A percentile compares a stretch with the other conserved stretches of the same genome.
Evolutionary conservation across 2,888 invertebrate species (phyloP).

Genomic region (Tigriopus californicus): DNA sequence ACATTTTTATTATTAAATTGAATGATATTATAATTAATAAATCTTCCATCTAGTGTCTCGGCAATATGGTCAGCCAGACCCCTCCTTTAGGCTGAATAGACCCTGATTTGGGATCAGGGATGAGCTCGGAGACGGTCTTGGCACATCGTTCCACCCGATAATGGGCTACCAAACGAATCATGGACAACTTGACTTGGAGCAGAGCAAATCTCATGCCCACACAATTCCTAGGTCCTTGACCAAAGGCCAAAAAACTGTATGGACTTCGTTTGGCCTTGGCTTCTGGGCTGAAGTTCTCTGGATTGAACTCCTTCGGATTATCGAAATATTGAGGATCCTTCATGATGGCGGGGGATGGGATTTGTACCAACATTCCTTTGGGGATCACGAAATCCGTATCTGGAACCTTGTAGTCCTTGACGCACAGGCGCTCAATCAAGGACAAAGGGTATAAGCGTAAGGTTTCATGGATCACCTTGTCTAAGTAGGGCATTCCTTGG

Average conservation of each 20-base stretch:
- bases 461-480: neutral
- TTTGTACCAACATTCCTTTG: neutral
- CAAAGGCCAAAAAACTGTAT: constrained; percentile 2
- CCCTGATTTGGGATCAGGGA: too few species aligned
- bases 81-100: too few species aligned
- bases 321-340: neutral
- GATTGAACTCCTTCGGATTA: neutral
- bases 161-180: too few species aligned
- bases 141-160: too few species aligned
- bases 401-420: constrained; percentile 8
- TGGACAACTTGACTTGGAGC: constrained; percentile 2
- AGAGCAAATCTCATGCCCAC: constrained; percentile 15
- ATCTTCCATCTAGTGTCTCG: too few species aligned
- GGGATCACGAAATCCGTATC: neutral
- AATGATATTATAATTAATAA: too few species aligned
- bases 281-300: neutral
- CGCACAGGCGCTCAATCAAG: neutral
- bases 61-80: too few species aligned
- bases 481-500: constrained; percentile 2
- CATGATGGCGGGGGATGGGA: neutral
- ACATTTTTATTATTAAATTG: too few species aligned
- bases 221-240: constrained; percentile 15
- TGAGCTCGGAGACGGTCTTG: too few species aligned
- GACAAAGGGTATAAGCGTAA: neutral
- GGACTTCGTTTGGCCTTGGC: too few species aligned